Base-by-base conservation (phyloP, 1,140 invertebrate genomes). In the Augochlora pura region DNA sequence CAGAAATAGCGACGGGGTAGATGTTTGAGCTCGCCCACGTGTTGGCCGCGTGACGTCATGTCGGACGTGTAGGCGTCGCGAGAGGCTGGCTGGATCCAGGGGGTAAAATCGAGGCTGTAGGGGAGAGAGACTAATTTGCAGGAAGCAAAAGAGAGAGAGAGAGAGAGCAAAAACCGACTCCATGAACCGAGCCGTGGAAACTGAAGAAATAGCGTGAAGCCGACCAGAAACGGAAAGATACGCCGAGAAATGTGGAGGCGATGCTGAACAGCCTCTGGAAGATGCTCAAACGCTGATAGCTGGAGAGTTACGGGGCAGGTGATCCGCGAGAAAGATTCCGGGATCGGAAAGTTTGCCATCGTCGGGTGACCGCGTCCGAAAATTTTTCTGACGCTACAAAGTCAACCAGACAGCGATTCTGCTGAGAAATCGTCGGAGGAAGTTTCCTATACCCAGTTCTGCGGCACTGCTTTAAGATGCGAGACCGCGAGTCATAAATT, bases 11-110 rank as follows among this genome's bases (percentile, higher is more conserved):
- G 75, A 79, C 76, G 67, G 79, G 49, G 77, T 57, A 70, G 70
- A 82, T 86, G 89, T 90, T 90, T 90, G 86, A 89, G 86, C 88
- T 91, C 90, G 90, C 91, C 91, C 90, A 92, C 91, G 90, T 92
- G 89, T 75, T 87, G 81, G 83, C 70, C 81, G 86, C 64, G 73
- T 93, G 91, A 91, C 93, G 92, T 92, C 90, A 91, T 85, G 73
- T 67, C 80, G 52, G 54, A 67, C 86, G 90, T 86, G 91, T 90
- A 88, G 90, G 91, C 81, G 88, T 85, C 68, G 71, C 71, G 68
- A 73, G 67, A 60, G 69, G 32, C 67, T 39, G 68, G 66, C 60
- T 7, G 27, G 32, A 63, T 27, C 74, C 46, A 54, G 25, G 69
- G 69, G 69, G 46, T 66, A 8, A 46, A 32, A 21, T 6, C 18